These are phyloP conservation scores for Abramis brama DNA, from an alignment of 2,113 vertebrate species.

Conservation along the genomic window DNA sequence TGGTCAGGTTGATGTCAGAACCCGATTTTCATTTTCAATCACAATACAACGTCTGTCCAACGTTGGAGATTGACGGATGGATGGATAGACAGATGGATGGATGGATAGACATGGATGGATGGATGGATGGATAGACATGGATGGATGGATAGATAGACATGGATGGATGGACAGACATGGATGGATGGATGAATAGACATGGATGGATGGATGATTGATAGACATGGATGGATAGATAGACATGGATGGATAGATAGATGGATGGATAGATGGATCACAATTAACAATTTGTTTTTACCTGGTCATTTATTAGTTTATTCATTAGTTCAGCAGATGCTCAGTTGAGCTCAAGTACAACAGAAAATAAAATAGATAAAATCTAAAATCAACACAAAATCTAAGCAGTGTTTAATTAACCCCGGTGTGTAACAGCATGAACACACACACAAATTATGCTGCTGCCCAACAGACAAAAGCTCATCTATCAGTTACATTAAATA, in stretches of 20 bases:
- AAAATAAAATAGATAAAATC: not conserved
- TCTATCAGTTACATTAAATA: conserved; percentile 11
- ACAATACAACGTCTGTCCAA: too few relatives aligned
- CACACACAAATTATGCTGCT: not conserved
- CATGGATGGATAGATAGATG: too few relatives aligned
- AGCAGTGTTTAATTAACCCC: not conserved
- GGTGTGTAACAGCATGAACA: not conserved
- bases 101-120: too few relatives aligned
- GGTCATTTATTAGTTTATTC: not conserved
- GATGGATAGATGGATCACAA: not conserved
- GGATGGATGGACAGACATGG: not conserved
- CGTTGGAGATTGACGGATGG: too few relatives aligned
- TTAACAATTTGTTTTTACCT: not conserved
- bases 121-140: too few relatives aligned
- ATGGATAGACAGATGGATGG: not conserved
- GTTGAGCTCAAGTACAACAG: not conserved
- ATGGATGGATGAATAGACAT: too few relatives aligned
- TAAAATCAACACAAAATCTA: not conserved
- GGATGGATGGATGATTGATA: too few relatives aligned
- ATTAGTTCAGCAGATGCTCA: conserved; percentile 1
- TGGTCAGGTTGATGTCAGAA: too few relatives aligned
- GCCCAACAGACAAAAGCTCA: not conserved
- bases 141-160: too few relatives aligned
- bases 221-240: too few relatives aligned
- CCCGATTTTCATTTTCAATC: too few relatives aligned